These are phyloP conservation scores for Araneus ventricosus DNA, from an alignment of 1,140 invertebrate genomes.

Conservation along the genomic window DNA sequence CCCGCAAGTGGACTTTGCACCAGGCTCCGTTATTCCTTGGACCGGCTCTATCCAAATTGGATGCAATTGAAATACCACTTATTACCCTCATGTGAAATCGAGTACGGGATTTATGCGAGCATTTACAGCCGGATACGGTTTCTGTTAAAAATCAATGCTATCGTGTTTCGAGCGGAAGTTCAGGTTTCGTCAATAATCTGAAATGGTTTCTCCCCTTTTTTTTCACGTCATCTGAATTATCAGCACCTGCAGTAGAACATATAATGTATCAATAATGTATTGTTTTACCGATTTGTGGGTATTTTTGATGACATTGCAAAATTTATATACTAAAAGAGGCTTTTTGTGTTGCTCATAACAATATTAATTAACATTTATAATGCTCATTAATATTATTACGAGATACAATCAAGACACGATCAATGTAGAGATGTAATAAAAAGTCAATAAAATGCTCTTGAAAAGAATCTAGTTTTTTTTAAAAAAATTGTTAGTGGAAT, in stretches of 20 bases:
- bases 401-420: too few relatives aligned
- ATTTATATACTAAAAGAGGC: neutral
- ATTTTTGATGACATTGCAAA: neutral
- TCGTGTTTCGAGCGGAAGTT: constrained; percentile 19
- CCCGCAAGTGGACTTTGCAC: too few relatives aligned
- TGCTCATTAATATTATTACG: too few relatives aligned
- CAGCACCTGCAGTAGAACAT: constrained; percentile 50
- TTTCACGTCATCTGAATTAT: neutral
- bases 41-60: too few relatives aligned
- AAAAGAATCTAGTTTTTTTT: too few relatives aligned
- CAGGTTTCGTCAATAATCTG: neutral
- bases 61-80: too few relatives aligned
- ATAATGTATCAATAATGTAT: constrained; percentile 46
- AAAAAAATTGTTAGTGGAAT: too few relatives aligned
- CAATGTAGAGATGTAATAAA: too few relatives aligned
- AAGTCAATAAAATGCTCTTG: too few relatives aligned
- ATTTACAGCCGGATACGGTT: neutral
- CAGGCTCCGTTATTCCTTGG: too few relatives aligned
- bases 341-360: too few relatives aligned
- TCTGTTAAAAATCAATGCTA: constrained; percentile 4
- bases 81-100: neutral
- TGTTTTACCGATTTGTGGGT: constrained; percentile 16
- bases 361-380: too few relatives aligned
- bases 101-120: constrained; percentile 42
- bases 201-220: constrained; percentile 6